Evolutionary conservation across 2,888 invertebrate genomes (phyloP).

Genomic region (Julus scandinavius): DNA sequence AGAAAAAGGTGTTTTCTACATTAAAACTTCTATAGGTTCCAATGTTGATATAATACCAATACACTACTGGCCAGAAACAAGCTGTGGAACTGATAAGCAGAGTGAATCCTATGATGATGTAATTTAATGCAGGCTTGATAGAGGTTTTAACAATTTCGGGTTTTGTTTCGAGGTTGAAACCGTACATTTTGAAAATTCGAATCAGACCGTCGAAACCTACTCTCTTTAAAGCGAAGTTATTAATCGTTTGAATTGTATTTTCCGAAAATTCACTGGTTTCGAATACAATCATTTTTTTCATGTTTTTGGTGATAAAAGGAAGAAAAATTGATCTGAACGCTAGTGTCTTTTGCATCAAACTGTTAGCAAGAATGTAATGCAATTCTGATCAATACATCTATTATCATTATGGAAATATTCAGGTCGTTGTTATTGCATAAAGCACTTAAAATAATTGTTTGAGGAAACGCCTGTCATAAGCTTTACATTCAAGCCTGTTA

Average conservation of each 20-base stretch:
- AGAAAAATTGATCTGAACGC: background rate
- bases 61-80: background rate
- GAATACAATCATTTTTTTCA: background rate
- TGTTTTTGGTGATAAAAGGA: background rate
- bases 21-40: background rate
- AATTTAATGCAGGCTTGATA: background rate
- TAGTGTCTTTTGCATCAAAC: background rate
- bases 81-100: background rate
- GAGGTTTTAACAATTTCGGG: background rate
- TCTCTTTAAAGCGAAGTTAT: background rate
- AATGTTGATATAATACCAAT: background rate
- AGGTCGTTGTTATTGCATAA: background rate
- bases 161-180: background rate
- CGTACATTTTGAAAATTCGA: background rate
- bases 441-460: constrained; percentile 14
- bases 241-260: background rate
- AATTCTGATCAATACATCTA: background rate
- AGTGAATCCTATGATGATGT: background rate
- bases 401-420: background rate
- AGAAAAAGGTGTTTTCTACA: background rate
- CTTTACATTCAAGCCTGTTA: too few species aligned
- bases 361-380: background rate
- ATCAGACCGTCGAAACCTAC: background rate
- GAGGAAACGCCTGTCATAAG: background rate
- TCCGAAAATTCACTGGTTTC: background rate